Base-by-base conservation (phyloP, 2,888 invertebrate genomes). In the Agriopis marginaria region DNA sequence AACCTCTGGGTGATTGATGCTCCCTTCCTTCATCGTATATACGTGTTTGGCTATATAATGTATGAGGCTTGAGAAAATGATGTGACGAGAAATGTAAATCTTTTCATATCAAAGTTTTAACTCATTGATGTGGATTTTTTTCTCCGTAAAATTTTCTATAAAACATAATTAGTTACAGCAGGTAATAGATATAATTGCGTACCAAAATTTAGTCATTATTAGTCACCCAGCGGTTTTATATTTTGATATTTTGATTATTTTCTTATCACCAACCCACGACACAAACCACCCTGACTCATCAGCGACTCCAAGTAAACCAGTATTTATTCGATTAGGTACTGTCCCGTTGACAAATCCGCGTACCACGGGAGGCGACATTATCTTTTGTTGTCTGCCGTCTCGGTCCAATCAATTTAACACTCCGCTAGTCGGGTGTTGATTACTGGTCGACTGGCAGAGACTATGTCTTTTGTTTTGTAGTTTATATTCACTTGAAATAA, bases 341-440 rank as follows among this genome's bases (percentile, higher is more conserved):
- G 74, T 81, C 87, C 86, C 86, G 91, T 91, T 93, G 93, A 93
- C 90, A 93, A 92, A 92, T 92, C 89, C 89, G 89, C 90, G 92
- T 89, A 90, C 86, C 84, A 83, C 84, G 82, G 83, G 80, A 84
- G 81, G 73, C 82, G 79, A 85, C 86, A 86, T 89, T 92, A 92
- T 93, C 92, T 92, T 89, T 89, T 89, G 91, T 90, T 87, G 91
- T 91, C 91, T 89, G 86, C 84, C 84, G 85, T 82, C 89, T 86
- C 88, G 86, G 89, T 90, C 90, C 90, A 91, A 93, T 93, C 93
- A 92, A 91, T 91, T 92, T 89, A 78, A 86, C 85, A 84, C 58
- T 61, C 11, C 86, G 82, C 85, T 80, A 44, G 60, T 53, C 49
- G 80, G 82, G 86, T 85, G 87, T 89, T 91, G 90, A 92, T 91